Evolutionary conservation across 2,113 vertebrate genomes (phyloP).

Genomic region (Mastomys coucha): DNA sequence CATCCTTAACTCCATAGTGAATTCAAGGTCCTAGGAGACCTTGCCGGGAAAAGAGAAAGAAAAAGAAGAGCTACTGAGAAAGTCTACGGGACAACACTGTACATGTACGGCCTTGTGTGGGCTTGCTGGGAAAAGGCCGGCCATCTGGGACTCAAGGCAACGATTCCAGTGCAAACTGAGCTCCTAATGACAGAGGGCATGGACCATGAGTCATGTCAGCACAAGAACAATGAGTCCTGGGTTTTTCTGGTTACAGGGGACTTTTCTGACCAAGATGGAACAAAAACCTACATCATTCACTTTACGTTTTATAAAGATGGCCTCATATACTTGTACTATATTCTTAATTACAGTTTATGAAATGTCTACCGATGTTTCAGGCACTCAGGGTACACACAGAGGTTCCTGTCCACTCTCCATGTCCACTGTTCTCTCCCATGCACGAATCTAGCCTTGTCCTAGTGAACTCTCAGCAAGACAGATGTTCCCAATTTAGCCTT

Average conservation of each 20-base stretch:
- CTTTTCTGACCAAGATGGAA: background rate
- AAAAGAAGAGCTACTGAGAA: background rate
- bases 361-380: background rate
- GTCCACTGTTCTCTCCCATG: background rate
- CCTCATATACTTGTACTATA: background rate
- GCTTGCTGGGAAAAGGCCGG: background rate
- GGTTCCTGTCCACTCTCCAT: background rate
- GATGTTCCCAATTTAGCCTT: slow-evolving; percentile 70
- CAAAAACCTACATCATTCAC: background rate
- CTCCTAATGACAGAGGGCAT: background rate
- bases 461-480: slow-evolving; percentile 58
- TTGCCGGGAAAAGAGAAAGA: background rate
- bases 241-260: background rate
- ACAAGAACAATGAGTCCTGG: background rate
- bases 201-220: background rate
- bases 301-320: slow-evolving; percentile 1
- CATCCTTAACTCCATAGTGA: background rate
- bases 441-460: background rate
- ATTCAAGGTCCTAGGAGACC: background rate
- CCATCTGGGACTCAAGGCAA: background rate
- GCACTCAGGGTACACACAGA: background rate
- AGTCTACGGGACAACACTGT: background rate
- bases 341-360: background rate
- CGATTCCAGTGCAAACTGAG: background rate
- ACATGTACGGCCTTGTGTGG: background rate